A percentile compares a stretch with the other conserved stretches of the same genome.
Conservation (phyloP, 2,888 invertebrate species). For the Arge pagana region DNA sequence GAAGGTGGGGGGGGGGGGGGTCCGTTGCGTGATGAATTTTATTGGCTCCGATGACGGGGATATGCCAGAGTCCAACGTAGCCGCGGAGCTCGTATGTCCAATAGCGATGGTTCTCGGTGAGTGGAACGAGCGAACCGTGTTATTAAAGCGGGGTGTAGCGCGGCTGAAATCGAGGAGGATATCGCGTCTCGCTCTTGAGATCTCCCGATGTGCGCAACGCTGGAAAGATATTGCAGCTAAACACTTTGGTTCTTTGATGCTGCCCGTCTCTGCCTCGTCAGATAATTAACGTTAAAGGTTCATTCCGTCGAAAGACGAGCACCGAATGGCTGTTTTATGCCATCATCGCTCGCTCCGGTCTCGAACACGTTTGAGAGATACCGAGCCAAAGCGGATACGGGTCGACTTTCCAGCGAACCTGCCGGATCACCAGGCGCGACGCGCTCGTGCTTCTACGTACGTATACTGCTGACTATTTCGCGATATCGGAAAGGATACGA, state of each 20-base stretch:
- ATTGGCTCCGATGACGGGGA: too few species aligned
- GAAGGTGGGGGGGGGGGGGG: too few species aligned
- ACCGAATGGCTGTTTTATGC: constrained; percentile 23
- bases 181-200: constrained; percentile 5
- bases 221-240: constrained; percentile 54
- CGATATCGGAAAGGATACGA: too few species aligned
- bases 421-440: too few species aligned
- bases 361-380: constrained; percentile 15
- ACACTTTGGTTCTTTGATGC: constrained; percentile 52
- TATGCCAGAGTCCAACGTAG: too few species aligned
- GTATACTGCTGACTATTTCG: too few species aligned
- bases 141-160: constrained; percentile 19
- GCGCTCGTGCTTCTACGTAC: too few species aligned
- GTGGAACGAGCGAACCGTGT: neutral
- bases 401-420: too few species aligned
- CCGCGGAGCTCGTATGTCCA: too few species aligned
- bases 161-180: constrained; percentile 10
- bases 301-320: constrained; percentile 34
- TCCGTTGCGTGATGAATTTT: too few species aligned
- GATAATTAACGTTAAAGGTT: constrained; percentile 55
- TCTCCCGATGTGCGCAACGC: constrained; percentile 43
- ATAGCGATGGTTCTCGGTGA: too few species aligned
- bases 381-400: constrained; percentile 18
- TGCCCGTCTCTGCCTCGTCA: constrained; percentile 33
- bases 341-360: constrained; percentile 13